phyloP scores from a whole-genome alignment of 2,888 invertebrate species.

The Stegana nigrithorax region DNA sequence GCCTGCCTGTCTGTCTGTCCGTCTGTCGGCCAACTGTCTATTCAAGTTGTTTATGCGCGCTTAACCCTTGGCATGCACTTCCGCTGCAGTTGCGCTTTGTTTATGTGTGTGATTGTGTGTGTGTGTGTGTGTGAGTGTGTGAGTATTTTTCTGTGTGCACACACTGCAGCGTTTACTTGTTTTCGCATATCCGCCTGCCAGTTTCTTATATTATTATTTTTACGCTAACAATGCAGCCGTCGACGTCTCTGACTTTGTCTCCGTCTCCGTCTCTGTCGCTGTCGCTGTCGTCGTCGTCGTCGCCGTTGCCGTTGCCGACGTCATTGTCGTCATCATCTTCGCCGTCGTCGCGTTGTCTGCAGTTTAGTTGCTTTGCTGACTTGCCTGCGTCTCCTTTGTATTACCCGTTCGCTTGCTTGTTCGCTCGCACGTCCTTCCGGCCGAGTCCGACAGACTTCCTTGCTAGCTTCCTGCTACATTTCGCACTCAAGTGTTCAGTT shows the following conservation, averaged over 20 bases:
- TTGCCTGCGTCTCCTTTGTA: slow-evolving; percentile 6
- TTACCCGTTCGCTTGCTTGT: not conserved
- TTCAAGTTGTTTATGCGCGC: slow-evolving; percentile 28
- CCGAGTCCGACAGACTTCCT: not conserved
- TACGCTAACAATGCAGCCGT: slow-evolving; percentile 37
- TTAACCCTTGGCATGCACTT: slow-evolving; percentile 58
- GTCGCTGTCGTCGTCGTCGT: slow-evolving; percentile 12
- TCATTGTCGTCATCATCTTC: slow-evolving; percentile 10
- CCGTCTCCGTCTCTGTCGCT: not conserved
- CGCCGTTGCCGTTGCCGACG: slow-evolving; percentile 8
- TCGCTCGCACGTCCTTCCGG: not conserved
- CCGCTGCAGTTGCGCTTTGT: slow-evolving; percentile 44
- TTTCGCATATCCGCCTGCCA: slow-evolving; percentile 46
- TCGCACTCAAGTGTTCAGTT: slow-evolving; percentile 22
- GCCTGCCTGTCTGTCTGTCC: not conserved
- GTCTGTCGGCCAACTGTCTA: not conserved
- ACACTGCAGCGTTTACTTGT: slow-evolving; percentile 45
- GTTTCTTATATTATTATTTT: slow-evolving; percentile 39
- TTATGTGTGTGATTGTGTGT: too few relatives aligned
- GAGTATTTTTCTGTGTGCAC: too few relatives aligned
- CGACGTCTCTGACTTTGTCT: slow-evolving; percentile 25
- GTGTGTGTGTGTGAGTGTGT: too few relatives aligned
- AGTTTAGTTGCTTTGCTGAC: not conserved
- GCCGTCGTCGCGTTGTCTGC: slow-evolving; percentile 25
- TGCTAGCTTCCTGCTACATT: slow-evolving; percentile 4